These are phyloP conservation scores for Drosophila anomalipes DNA, from an alignment of 2,888 invertebrate species.

Conservation along the genomic window DNA sequence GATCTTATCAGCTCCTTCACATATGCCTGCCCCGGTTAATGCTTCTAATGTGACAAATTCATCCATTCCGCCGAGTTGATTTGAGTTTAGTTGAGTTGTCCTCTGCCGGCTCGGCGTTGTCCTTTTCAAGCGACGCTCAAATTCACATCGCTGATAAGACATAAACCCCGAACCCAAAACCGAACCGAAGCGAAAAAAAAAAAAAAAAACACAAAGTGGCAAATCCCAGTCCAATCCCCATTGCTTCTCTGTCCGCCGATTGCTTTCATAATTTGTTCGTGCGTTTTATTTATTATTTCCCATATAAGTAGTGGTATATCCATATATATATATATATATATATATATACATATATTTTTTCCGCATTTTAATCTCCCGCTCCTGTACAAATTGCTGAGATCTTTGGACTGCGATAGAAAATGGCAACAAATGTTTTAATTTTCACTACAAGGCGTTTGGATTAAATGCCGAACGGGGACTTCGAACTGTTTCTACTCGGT, in stretches of 20 bases:
- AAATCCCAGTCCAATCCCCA: slow-evolving; percentile 9
- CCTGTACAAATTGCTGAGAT: slow-evolving; percentile 65
- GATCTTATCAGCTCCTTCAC: slow-evolving; percentile 73
- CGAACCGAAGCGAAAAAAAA: neutral
- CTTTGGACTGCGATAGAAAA: slow-evolving; percentile 60
- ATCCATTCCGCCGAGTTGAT: slow-evolving; percentile 53
- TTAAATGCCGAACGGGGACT: slow-evolving; percentile 23
- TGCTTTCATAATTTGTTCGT: slow-evolving; percentile 62
- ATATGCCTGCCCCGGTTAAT: slow-evolving; percentile 60
- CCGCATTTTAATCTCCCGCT: slow-evolving; percentile 61
- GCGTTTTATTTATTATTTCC: slow-evolving; percentile 56
- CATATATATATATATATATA: neutral
- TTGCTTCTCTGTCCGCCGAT: slow-evolving; percentile 32
- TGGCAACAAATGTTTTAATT: slow-evolving; percentile 78
- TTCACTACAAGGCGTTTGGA: slow-evolving; percentile 33
- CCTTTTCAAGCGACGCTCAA: slow-evolving; percentile 69
- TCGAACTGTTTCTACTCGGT: neutral
- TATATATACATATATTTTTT: slow-evolving; percentile 1
- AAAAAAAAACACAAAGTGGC: neutral
- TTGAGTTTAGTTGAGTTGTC: slow-evolving; percentile 30
- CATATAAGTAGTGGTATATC: neutral
- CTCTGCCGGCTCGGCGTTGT: slow-evolving; percentile 31
- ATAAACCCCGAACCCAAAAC: slow-evolving; percentile 34
- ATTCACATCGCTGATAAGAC: slow-evolving; percentile 74
- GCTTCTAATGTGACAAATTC: slow-evolving; percentile 78